phyloP scores from a whole-genome alignment of 1,140 invertebrate genomes.

The Cydia fagiglandana region DNA sequence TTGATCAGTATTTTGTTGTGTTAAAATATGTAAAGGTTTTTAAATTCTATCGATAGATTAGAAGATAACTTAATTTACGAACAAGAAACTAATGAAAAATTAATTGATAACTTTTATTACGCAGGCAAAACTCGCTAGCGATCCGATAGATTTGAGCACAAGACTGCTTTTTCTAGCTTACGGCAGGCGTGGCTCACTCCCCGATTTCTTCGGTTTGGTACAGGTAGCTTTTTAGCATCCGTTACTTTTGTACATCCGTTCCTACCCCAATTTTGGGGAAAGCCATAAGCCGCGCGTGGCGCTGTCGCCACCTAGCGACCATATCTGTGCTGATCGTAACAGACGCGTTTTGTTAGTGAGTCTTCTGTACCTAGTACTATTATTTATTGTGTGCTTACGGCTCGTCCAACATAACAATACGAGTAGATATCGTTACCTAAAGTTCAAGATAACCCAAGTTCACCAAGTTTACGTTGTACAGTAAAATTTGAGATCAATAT shows the following conservation, averaged over 20 bases:
- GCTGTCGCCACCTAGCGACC: too few species aligned
- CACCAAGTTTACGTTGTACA: conserved; percentile 21
- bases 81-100: not conserved
- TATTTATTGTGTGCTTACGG: too few species aligned
- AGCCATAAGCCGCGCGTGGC: too few species aligned
- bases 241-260: too few species aligned
- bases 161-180: not conserved
- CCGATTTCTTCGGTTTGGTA: too few species aligned
- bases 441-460: not conserved
- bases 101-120: conserved; percentile 37
- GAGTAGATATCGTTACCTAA: not conserved
- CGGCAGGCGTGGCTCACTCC: too few species aligned
- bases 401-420: not conserved
- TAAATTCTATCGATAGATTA: not conserved
- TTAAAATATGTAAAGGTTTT: not conserved
- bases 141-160: not conserved
- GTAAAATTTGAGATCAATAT: conserved; percentile 67
- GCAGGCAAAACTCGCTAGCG: conserved; percentile 36
- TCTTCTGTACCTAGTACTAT: too few species aligned
- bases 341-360: too few species aligned
- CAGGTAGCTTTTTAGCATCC: too few species aligned
- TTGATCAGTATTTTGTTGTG: not conserved
- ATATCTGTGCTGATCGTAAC: too few species aligned
- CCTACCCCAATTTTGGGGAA: too few species aligned
- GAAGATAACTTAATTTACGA: not conserved